Evolutionary conservation across 2,797 vertebrate genomes (phyloP), one percentile per base, ranked within the genome.

Genomic region (Sebastes matsubarae): DNA sequence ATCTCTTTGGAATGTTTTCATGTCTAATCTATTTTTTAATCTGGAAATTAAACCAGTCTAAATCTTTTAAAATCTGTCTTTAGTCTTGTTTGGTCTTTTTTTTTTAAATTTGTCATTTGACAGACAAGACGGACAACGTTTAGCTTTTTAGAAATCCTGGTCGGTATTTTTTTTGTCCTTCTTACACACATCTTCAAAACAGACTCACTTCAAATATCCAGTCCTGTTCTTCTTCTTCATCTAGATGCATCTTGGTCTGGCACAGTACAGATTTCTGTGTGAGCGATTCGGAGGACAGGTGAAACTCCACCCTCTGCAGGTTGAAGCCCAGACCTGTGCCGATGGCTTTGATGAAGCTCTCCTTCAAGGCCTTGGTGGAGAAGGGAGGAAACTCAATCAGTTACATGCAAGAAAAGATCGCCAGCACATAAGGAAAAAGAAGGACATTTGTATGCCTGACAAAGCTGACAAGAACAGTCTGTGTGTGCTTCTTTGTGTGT

Each of bases 261-360:
- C 91, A 92, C 90, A 96, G 96, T 3, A 46, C 70, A 50, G 9
- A 16, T 18, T 61, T 50, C 85, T 94, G 90, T 76, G 96, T 90
- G 89, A 98, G 92, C 3, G 94, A 89, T 80, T 96, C 91, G 5
- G 97, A 92, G 0, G 95, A 93, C 57, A 97, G 94, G 88, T 96
- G 95, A 92, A 99, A 99, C 94, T 99, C 98, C 88, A 95, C 95
- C 86, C 98, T 95, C 84, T 99, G 98, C 73, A 99, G 96, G 82
- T 98, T 96, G 88, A 99, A 99, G 77, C 97, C 96, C 72, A 99
- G 94, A 75, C 98, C 98, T 9, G 97, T 95, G 80, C 98, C 98
- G 34, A 98, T 90, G 65, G 98, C 98, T 92, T 99, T 99, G 92
- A 99, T 97, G 89, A 98, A 99, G 94, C 98, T 99, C 95, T 99